Base-by-base conservation (phyloP, 2,797 vertebrate species). In the Poliocrania exsul region DNA sequence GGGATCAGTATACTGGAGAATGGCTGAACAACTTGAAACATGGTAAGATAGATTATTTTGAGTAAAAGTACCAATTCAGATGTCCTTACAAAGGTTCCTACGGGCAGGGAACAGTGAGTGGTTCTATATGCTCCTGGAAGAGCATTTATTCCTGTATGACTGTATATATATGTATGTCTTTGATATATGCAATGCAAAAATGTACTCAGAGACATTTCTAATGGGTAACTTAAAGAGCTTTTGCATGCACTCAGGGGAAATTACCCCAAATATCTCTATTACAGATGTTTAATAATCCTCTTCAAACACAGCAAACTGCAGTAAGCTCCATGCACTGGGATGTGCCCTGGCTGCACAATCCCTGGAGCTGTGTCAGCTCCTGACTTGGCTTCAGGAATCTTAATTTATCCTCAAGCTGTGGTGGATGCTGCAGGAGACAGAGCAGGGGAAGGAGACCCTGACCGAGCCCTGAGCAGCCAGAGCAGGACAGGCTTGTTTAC, bases 21-120 rank as follows among this genome's bases (percentile, higher is more conserved):
- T 99, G 99, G 99, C 96, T 97, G 88, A 93, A 99, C 94, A 98
- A 99, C 95, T 78, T 98, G 83, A 99, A 98, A 89, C 99, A 99
- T 2, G 99, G 99, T 99, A 96, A 98, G 77, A 90, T 1, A 38
- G 18, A 66, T 15, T n/a, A 42, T 65, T 80, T 11, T 40, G 16
- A 78, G n/a, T 21, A 78, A 69, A 60, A 53, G 21, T 29, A 81
- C 25, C 19, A 15, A 23, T 31, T 57, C 37, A 49, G 20, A 57
- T 74, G 17, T 47, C 25, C 46, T 93, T n/a, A 47, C 10, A 61
- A 38, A 72, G 4, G 11, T 47, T 66, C 8, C 6, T 25, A 33
- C n/a, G 23, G 25, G 3, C 29, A 70, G 46, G 26, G 44, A 90
- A 57, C 2, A 2, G 35, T 35, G 66, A n/a, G 77, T 0, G 0